These are phyloP conservation scores for Cynaeus angustus DNA, from an alignment of 2,888 invertebrate genomes.

Conservation along the genomic window DNA sequence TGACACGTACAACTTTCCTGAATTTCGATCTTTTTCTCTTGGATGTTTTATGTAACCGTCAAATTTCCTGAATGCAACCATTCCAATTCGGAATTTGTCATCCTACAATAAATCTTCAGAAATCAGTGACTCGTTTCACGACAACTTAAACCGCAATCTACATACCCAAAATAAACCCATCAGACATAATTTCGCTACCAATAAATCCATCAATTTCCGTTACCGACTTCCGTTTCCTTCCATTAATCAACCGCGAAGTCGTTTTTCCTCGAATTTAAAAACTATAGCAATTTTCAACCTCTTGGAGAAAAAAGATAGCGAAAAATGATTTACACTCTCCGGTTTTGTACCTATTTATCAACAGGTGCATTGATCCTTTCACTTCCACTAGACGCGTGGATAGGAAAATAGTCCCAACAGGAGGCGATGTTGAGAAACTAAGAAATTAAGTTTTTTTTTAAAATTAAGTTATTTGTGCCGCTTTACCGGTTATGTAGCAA, in stretches of 20 bases:
- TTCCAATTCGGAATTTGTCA: no score
- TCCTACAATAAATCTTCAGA: no score
- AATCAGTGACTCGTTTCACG: no score
- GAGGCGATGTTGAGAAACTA: neutral
- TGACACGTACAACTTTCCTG: no score
- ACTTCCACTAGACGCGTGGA: conserved; percentile 27
- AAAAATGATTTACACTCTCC: conserved; percentile 19
- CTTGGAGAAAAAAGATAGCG: conserved; percentile 14
- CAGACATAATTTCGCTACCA: conserved; percentile 5
- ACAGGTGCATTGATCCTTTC: conserved; percentile 27
- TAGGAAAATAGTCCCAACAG: conserved; percentile 13
- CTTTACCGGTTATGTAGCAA: conserved; percentile 31
- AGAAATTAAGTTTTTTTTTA: conserved; percentile 25
- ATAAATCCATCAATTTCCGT: conserved; percentile 25
- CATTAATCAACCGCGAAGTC: conserved; percentile 27
- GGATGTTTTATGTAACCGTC: no score
- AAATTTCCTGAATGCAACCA: no score
- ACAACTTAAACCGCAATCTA: no score
- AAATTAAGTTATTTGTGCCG: conserved; percentile 33
- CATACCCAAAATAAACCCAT: neutral
- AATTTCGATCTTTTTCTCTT: no score
- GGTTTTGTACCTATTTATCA: neutral
- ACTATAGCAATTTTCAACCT: neutral
- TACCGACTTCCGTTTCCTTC: conserved; percentile 33
- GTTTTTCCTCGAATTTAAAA: conserved; percentile 24